Evolutionary conservation across 2,888 invertebrate genomes (phyloP), one percentile per base, ranked within the genome.

Genomic region (Metellina segmentata): DNA sequence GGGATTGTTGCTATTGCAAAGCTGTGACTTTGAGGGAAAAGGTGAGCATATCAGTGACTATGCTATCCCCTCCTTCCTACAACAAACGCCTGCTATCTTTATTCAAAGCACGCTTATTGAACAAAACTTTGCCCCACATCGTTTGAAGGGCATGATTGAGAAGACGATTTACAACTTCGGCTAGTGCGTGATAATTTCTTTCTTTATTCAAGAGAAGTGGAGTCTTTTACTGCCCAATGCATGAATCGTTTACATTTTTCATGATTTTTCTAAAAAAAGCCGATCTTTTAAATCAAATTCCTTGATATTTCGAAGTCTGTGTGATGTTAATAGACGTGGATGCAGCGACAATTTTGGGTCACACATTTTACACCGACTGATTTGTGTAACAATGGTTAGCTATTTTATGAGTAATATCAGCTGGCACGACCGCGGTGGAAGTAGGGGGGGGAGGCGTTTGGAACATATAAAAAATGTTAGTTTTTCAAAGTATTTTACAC

Each of bases 101-200:
- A 83, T 52, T 75, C 77, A 61, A 83, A 19, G 52, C 78, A 82
- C 82, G 89, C 19, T 70, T 61, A 16, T 20, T 19, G 53, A 89
- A 89, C 83, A 78, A 82, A 89, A 83, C 75, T 89, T 48, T 82
- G 82, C 49, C 89, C 82, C 81, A 89, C 61, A 83, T 49, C 19
- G 20, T 70, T 81, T n/a, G 79, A 79, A 9, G 61, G 79, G 49
- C 61, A 34, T 20, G 53, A 83, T 71, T 81, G 52, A 34, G 72
- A 83, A 83, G 83, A 72, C 70, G 51, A 19, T 71, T 51, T 51
- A 6, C 19, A 9, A 9, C 52, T 6, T 83, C n/a, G n/a, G 72
- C 72, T 83, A 20, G 8, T 72, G 11, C 16, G 61, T 11, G 13
- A 61, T 16, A 61, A 61, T 61, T 61, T 16, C 61, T 61, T 61